Conservation (phyloP, 2,113 vertebrate genomes). For the Ranitomeya imitator region DNA sequence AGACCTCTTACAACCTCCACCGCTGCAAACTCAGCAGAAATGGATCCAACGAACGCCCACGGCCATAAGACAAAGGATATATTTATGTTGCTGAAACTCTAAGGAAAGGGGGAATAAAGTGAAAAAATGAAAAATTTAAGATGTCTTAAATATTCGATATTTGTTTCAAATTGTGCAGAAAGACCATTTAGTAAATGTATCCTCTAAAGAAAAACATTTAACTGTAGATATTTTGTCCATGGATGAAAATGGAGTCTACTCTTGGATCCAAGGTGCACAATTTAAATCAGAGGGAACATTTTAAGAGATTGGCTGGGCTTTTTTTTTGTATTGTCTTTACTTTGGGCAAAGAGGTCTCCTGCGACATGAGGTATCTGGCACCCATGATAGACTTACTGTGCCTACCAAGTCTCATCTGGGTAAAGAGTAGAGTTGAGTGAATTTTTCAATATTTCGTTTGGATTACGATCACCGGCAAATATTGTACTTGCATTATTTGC, state of each 20-base stretch:
- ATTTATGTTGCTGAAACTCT: slow-evolving; percentile 17
- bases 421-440: no score
- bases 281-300: neutral
- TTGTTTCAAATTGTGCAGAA: neutral
- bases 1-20: slow-evolving; percentile 66
- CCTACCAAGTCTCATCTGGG: no score
- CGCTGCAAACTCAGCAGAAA: slow-evolving; percentile 60
- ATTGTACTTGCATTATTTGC: no score
- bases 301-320: no score
- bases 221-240: neutral
- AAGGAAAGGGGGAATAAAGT: neutral
- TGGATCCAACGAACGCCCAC: slow-evolving; percentile 62
- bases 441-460: no score
- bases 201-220: neutral
- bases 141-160: neutral
- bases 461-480: no score
- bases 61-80: slow-evolving; percentile 53
- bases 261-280: neutral
- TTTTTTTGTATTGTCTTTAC: no score
- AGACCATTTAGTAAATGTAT: no score
- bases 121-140: neutral
- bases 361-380: neutral
- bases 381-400: no score
- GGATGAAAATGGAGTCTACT: neutral
- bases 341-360: neutral